Conservation (phyloP, 2,113 vertebrate species). For the Lipotes vexillifer region DNA sequence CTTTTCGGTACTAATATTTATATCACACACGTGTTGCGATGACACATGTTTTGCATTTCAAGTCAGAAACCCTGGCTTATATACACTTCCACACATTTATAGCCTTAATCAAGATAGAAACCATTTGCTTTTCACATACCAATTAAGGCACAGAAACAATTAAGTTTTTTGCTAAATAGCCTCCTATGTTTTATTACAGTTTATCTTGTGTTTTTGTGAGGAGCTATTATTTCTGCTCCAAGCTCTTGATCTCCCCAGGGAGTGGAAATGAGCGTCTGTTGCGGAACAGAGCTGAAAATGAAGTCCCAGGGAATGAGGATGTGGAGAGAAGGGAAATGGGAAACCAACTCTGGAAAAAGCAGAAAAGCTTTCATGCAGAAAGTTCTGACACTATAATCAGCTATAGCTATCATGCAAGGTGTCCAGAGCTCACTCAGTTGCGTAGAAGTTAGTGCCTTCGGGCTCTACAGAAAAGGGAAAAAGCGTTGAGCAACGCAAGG, state of each 20-base stretch:
- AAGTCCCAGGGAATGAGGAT: not conserved
- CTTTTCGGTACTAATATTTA: conserved; percentile 8
- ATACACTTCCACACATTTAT: not conserved
- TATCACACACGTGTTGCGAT: conserved; percentile 19
- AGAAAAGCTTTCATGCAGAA: not conserved
- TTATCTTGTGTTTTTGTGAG: not conserved
- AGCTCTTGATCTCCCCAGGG: not conserved
- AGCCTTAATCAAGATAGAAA: conserved; percentile 11
- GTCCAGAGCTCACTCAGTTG: not conserved
- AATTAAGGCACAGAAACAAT: conserved; percentile 41
- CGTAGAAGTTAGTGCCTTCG: not conserved
- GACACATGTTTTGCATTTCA: conserved; percentile 55
- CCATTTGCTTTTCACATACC: conserved; percentile 17
- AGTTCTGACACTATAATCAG: not conserved
- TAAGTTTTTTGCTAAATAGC: conserved; percentile 21
- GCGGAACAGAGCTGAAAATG: not conserved
- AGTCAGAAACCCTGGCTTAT: conserved; percentile 9
- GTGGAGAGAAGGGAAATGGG: not conserved
- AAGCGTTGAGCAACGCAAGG: not conserved
- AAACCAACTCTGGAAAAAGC: not conserved
- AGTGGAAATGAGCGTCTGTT: not conserved
- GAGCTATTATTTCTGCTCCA: not conserved
- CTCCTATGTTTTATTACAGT: not conserved
- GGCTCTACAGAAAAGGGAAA: not conserved
- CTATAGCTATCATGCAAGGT: not conserved